These are phyloP conservation scores for Turritopsis rubra DNA, from an alignment of 30 jellyfish, hydroid and myxozoan species.

Conservation along the genomic window DNA sequence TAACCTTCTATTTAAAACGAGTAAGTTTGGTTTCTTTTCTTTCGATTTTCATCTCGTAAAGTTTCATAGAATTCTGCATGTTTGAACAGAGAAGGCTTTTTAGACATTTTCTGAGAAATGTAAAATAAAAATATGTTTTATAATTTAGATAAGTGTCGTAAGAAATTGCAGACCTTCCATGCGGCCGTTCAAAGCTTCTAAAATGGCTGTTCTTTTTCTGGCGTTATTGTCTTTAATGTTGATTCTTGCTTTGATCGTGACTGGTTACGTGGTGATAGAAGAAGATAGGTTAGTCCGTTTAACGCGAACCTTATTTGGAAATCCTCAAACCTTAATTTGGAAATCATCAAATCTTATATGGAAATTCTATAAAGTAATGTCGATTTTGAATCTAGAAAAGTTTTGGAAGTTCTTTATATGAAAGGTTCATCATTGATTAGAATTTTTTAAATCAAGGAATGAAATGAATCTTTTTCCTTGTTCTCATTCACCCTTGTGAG, in stretches of 20 bases:
- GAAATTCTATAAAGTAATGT: no score
- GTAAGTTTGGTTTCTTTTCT: conserved; percentile 29
- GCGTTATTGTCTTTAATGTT: conserved; percentile 65
- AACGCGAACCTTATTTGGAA: neutral
- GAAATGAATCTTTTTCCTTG: no score
- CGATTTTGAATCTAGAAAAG: no score
- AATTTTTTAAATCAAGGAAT: no score
- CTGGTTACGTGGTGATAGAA: conserved; percentile 75
- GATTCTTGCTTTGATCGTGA: conserved; percentile 52
- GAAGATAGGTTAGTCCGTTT: conserved; percentile 45
- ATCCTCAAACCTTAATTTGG: neutral
- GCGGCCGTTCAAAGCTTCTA: conserved; percentile 94
- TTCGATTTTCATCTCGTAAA: no score
- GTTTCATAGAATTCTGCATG: no score
- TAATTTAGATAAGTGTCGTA: conserved; percentile 58
- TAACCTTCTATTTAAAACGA: conserved; percentile 64
- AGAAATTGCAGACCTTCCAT: conserved; percentile 82
- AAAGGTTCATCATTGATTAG: no score
- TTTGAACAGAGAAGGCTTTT: no score
- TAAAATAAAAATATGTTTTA: no score
- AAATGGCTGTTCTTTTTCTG: conserved; percentile 65
- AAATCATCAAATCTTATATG: neutral
- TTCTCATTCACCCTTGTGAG: no score
- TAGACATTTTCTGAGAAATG: no score
- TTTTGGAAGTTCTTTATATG: no score